Percentiles rank a stretch among this genome's conserved stretches.
Conservation (phyloP, 23 tunicate species). For the Halocynthia aurantium region DNA sequence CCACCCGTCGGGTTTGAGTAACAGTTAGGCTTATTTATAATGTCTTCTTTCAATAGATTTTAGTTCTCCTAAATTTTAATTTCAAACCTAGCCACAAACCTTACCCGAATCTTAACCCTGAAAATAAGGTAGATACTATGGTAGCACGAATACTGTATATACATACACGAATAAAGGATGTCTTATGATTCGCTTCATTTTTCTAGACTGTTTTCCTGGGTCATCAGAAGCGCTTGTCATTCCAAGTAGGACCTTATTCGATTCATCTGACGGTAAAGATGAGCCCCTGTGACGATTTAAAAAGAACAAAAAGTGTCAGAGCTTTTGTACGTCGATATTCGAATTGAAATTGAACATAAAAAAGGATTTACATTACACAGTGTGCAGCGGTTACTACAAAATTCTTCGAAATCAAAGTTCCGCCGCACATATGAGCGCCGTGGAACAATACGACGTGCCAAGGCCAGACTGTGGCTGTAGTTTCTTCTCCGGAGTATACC, state of each 20-base stretch:
- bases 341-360: neutral
- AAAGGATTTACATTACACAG: conserved; percentile 60
- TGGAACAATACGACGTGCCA: conserved; percentile 73
- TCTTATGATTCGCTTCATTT: conserved; percentile 1
- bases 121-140: neutral
- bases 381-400: conserved; percentile 83
- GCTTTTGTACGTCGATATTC: neutral
- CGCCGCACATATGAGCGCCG: conserved; percentile 52
- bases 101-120: neutral
- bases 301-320: too few species aligned
- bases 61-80: neutral
- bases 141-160: neutral
- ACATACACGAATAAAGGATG: conserved; percentile 44
- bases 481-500: conserved; percentile 39
- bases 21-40: too few species aligned
- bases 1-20: too few species aligned
- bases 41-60: neutral
- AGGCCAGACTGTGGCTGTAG: conserved; percentile 42
- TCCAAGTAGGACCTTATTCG: conserved; percentile 27
- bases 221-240: conserved; percentile 7
- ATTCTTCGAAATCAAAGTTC: conserved; percentile 46
- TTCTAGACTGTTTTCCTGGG: neutral
- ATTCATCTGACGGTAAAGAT: neutral
- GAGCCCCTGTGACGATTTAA: neutral
- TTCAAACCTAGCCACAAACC: neutral